Evolutionary conservation across 2,888 invertebrate genomes (phyloP).

Genomic region (Zaprionus lineosus): DNA sequence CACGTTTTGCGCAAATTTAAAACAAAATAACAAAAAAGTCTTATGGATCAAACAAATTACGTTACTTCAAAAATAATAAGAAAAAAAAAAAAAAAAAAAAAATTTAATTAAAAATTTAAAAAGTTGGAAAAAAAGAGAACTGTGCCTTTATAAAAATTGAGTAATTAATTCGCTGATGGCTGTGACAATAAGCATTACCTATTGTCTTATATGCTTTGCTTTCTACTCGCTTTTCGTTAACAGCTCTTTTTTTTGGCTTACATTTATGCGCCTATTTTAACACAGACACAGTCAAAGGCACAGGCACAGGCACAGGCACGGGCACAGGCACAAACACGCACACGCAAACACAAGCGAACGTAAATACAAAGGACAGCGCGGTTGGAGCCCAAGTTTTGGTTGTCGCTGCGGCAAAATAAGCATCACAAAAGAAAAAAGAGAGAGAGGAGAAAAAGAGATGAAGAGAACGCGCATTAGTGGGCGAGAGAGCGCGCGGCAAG

Average conservation of each 20-base stretch:
- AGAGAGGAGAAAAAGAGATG: constrained; percentile 18
- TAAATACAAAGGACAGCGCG: constrained; percentile 60
- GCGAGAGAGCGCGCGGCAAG: constrained; percentile 20
- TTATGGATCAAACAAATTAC: background rate
- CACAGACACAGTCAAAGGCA: constrained; percentile 18
- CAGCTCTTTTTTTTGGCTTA: constrained; percentile 27
- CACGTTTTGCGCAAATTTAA: constrained; percentile 39
- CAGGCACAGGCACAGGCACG: constrained; percentile 10
- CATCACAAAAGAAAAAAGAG: constrained; percentile 44
- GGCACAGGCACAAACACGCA: constrained; percentile 9
- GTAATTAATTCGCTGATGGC: no score
- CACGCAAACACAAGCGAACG: constrained; percentile 15
- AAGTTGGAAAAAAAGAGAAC: no score
- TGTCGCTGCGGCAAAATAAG: constrained; percentile 47
- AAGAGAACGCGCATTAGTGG: constrained; percentile 8
- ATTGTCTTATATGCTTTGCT: constrained; percentile 13
- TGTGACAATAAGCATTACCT: no score
- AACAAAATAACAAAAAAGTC: constrained; percentile 1
- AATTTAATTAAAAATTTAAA: no score
- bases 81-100: background rate
- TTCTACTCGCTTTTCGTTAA: constrained; percentile 18
- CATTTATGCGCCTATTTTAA: constrained; percentile 41
- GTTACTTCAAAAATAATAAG: background rate
- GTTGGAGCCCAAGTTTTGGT: constrained; percentile 60
- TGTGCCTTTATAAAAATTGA: no score